Evolutionary conservation across 2,797 vertebrate species (phyloP).

Genomic region (Phrynocephalus guinanensis): DNA sequence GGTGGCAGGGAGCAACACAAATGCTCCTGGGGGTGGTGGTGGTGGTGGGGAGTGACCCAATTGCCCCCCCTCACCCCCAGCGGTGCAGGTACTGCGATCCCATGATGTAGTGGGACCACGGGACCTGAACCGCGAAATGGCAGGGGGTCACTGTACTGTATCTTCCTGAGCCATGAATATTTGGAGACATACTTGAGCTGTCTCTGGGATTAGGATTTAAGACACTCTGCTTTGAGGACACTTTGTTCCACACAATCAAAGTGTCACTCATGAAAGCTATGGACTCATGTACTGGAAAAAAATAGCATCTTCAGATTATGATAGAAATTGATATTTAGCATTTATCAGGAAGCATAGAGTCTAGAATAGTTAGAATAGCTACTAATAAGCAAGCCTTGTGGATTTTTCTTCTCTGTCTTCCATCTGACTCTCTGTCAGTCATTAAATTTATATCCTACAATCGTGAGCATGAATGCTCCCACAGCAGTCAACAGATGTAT

Average conservation of each 20-base stretch:
- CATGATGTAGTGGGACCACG: too few relatives aligned
- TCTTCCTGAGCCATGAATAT: background rate
- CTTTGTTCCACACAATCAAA: background rate
- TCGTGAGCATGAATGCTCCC: background rate
- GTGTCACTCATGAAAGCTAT: background rate
- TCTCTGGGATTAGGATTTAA: background rate
- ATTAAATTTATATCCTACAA: background rate
- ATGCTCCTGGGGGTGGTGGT: too few relatives aligned
- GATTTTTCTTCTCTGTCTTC: slow-evolving; percentile 3
- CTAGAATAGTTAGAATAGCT: too few relatives aligned
- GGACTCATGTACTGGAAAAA: background rate
- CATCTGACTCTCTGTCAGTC: background rate
- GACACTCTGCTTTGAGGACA: background rate
- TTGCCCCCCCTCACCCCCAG: too few relatives aligned
- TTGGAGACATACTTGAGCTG: background rate
- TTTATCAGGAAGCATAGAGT: background rate
- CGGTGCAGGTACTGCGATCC: too few relatives aligned
- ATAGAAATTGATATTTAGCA: background rate
- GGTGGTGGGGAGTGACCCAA: too few relatives aligned
- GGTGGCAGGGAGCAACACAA: too few relatives aligned
- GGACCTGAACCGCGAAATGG: too few relatives aligned
- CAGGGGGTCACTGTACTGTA: too few relatives aligned
- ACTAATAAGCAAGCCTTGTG: too few relatives aligned
- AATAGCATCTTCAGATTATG: background rate
- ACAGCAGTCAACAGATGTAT: background rate